Percentiles rank a stretch among this genome's conserved stretches.
Evolutionary conservation across 2,113 vertebrate species (phyloP).

Genomic region (Crotalus tigris): DNA sequence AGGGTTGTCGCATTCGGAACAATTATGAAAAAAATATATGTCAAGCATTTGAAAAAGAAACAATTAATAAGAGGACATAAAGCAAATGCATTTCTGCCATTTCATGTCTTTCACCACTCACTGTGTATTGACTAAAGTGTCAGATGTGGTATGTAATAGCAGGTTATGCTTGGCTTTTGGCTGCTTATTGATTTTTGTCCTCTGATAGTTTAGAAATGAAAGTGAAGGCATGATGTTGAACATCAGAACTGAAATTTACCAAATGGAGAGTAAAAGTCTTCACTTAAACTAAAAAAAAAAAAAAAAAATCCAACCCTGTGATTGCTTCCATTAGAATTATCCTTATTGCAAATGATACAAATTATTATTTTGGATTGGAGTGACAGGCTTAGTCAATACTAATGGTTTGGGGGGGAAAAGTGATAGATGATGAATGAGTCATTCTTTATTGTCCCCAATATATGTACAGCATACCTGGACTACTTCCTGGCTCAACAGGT

Average conservation of each 20-base stretch:
- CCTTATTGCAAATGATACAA: constrained; percentile 4
- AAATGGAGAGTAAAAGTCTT: constrained; percentile 22
- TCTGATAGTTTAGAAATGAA: constrained; percentile 19
- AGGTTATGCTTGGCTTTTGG: not conserved
- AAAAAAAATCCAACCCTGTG: not conserved
- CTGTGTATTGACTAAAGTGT: constrained; percentile 8
- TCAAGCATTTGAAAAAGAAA: not conserved
- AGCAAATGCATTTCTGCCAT: not conserved
- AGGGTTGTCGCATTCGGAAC: not conserved
- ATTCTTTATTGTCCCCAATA: not conserved
- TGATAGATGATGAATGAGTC: not conserved
- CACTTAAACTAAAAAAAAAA: not conserved
- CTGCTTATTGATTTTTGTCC: constrained; percentile 25
- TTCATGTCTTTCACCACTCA: not conserved
- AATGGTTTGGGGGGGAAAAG: not conserved
- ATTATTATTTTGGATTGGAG: constrained; percentile 3
- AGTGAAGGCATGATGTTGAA: constrained; percentile 6
- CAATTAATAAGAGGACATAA: constrained; percentile 1
- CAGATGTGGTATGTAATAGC: constrained; percentile 10
- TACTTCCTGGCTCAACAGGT: not conserved
- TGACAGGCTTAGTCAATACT: constrained; percentile 15
- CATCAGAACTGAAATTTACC: constrained; percentile 24
- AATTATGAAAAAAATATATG: not conserved
- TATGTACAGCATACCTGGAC: not conserved
- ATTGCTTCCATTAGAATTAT: constrained; percentile 14